Percentiles rank a stretch among this genome's conserved stretches.
These are phyloP conservation scores for Pangasius djambal DNA, from an alignment of 2,797 vertebrate species.

Conservation along the genomic window DNA sequence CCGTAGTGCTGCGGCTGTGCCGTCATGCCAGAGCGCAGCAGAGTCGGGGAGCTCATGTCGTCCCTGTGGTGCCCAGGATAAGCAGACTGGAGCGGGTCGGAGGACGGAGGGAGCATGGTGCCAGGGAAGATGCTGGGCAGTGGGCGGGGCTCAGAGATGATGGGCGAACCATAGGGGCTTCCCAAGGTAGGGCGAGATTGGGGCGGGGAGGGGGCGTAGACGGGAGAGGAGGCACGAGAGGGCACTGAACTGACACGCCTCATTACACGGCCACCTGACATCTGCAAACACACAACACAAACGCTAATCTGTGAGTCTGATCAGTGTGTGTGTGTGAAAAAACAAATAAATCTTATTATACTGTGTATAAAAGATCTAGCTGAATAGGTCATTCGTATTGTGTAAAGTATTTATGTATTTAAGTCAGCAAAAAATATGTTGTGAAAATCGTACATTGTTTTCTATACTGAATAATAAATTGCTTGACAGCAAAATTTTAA, in stretches of 20 bases:
- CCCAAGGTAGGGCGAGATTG: conserved; percentile 85
- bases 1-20: conserved; percentile 94
- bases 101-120: conserved; percentile 82
- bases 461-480: neutral
- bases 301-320: neutral
- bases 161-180: conserved; percentile 87
- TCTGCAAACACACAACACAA: conserved; percentile 58
- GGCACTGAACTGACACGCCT: conserved; percentile 92
- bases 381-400: too few relatives aligned
- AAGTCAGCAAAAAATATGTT: neutral
- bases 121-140: conserved; percentile 83
- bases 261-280: conserved; percentile 77
- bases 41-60: conserved; percentile 74
- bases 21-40: conserved; percentile 87
- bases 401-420: neutral
- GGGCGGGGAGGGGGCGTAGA: conserved; percentile 84
- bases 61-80: conserved; percentile 71
- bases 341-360: neutral
- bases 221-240: conserved; percentile 91
- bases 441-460: neutral
- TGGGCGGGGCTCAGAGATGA: conserved; percentile 83
- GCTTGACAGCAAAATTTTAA: neutral
- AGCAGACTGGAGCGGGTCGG: conserved; percentile 67
- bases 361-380: neutral
- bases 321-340: neutral